A percentile compares a stretch with the other conserved stretches of the same genome.
These are phyloP conservation scores for Barypeithes pellucidus DNA, from an alignment of 2,888 invertebrate genomes.

Conservation along the genomic window DNA sequence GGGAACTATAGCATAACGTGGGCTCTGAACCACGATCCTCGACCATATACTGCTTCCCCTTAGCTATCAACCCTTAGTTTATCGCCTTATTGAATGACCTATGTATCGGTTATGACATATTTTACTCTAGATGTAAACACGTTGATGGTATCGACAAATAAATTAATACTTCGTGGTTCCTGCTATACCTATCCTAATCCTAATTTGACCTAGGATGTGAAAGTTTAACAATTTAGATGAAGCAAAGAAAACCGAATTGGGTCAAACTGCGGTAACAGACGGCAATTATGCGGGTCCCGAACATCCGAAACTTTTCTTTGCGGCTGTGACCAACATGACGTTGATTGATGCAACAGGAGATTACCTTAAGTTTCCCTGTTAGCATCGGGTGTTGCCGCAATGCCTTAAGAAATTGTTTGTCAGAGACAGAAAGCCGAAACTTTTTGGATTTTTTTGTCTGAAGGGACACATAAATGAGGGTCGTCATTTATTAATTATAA, in stretches of 20 bases:
- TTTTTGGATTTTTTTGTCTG: slow-evolving; percentile 1
- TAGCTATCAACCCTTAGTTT: no score
- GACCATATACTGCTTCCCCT: no score
- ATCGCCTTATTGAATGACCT: no score
- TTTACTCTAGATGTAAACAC: no score
- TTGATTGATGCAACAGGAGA: slow-evolving; percentile 54
- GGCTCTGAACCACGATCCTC: no score
- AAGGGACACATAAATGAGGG: no score
- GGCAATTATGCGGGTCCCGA: slow-evolving; percentile 48
- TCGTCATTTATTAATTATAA: no score
- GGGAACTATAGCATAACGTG: no score
- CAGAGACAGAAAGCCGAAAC: slow-evolving; percentile 13
- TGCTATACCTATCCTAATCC: not conserved
- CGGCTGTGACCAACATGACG: slow-evolving; percentile 37
- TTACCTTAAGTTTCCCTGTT: slow-evolving; percentile 49
- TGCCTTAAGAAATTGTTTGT: slow-evolving; percentile 38
- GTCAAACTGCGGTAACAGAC: slow-evolving; percentile 47
- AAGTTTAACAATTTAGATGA: slow-evolving; percentile 9
- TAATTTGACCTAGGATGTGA: not conserved
- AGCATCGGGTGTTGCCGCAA: slow-evolving; percentile 43
- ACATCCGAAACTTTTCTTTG: slow-evolving; percentile 42
- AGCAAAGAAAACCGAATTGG: slow-evolving; percentile 40
- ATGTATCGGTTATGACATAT: no score
- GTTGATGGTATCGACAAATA: not conserved
- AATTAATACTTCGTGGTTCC: no score